Percentiles rank a stretch among this genome's conserved stretches.
These are phyloP conservation scores for Danio albolineatus DNA, from an alignment of 2,797 vertebrate genomes.

Conservation along the genomic window DNA sequence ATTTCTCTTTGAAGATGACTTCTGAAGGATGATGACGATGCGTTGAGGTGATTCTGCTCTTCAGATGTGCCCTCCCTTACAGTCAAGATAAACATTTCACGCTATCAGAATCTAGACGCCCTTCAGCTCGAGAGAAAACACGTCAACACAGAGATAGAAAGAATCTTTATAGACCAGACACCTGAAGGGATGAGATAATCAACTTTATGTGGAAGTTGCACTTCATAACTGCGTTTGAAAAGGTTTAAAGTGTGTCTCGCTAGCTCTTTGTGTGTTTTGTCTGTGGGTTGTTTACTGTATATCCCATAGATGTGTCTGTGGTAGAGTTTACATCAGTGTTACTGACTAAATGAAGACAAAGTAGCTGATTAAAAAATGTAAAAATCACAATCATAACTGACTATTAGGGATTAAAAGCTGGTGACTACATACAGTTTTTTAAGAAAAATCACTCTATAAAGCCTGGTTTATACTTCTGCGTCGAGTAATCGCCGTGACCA, in stretches of 20 bases:
- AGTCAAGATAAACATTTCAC: slow-evolving; percentile 6
- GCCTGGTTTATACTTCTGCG: too few species aligned
- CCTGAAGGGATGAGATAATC: slow-evolving; percentile 18
- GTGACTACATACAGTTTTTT: too few species aligned
- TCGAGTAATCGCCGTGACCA: too few species aligned
- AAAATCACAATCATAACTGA: neutral
- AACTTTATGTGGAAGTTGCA: neutral
- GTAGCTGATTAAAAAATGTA: neutral
- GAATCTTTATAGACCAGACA: neutral
- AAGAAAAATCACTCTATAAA: too few species aligned
- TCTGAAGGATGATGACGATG: neutral
- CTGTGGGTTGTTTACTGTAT: neutral
- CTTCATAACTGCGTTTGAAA: neutral
- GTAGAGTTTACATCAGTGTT: neutral
- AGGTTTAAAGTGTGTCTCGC: neutral
- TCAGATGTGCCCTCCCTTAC: neutral
- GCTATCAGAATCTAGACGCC: neutral
- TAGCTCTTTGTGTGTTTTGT: neutral
- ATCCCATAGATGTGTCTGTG: neutral
- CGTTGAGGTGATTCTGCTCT: neutral
- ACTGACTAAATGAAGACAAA: neutral
- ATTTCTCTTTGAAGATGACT: slow-evolving; percentile 29
- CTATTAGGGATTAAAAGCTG: neutral
- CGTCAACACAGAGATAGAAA: neutral
- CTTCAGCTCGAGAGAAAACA: slow-evolving; percentile 16